A percentile compares a stretch with the other conserved stretches of the same genome.
These are phyloP conservation scores for Apis laboriosa DNA, from an alignment of 1,140 invertebrate genomes.

Conservation along the genomic window DNA sequence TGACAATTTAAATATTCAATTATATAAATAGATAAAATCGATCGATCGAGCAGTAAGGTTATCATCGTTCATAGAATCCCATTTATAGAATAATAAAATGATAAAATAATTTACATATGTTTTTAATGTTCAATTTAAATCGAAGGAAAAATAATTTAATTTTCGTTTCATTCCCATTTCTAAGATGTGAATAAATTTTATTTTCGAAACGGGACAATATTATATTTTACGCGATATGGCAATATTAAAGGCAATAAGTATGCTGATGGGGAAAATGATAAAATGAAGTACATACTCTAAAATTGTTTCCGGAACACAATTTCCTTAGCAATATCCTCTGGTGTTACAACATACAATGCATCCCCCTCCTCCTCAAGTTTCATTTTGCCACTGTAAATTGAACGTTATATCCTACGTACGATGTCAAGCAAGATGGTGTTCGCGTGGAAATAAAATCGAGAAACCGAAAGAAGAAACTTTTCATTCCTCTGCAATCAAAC, in stretches of 20 bases:
- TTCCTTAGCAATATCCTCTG: neutral
- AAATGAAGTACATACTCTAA: neutral
- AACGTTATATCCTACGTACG: neutral
- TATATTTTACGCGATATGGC: neutral
- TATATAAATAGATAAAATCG: no score
- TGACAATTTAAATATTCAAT: no score
- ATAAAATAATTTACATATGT: no score
- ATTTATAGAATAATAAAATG: no score
- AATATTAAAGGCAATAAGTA: neutral
- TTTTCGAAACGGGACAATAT: no score
- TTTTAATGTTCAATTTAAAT: no score
- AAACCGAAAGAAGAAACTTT: neutral
- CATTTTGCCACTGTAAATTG: neutral
- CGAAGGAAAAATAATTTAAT: no score
- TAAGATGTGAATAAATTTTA: no score
- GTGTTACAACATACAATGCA: neutral
- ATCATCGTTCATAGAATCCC: no score
- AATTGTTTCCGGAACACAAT: neutral
- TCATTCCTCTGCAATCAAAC: neutral
- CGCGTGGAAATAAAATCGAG: neutral
- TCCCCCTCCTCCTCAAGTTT: neutral
- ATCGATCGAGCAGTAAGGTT: neutral
- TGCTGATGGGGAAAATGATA: neutral
- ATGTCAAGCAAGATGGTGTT: no score
- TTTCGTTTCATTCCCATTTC: no score